phyloP scores from a whole-genome alignment of 2,113 vertebrate species.

The Carlito syrichta region DNA sequence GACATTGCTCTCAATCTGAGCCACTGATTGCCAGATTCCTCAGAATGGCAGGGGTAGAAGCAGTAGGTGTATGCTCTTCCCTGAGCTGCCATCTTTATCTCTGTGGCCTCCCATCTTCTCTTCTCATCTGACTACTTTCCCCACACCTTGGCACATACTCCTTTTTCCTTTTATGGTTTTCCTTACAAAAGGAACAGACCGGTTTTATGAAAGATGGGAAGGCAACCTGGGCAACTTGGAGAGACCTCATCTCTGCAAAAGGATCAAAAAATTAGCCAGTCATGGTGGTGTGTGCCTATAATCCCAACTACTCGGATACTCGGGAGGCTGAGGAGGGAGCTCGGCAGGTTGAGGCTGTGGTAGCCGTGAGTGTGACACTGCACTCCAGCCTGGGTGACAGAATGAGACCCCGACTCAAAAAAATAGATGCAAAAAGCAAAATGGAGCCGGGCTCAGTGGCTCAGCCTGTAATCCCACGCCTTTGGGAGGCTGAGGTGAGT shows the following conservation, averaged over 20 bases:
- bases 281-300: background rate
- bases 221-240: background rate
- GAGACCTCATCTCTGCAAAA: background rate
- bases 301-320: no score
- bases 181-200: background rate
- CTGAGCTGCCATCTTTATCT: fast-evolving
- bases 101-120: background rate
- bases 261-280: background rate
- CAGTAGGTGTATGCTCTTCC: background rate
- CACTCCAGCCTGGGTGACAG: background rate
- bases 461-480: no score
- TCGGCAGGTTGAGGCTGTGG: background rate
- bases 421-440: background rate
- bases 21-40: background rate
- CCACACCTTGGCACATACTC: background rate
- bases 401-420: background rate
- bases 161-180: background rate
- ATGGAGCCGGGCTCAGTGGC: no score
- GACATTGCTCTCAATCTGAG: background rate
- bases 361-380: background rate
- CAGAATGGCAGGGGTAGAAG: background rate
- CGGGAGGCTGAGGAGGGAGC: background rate
- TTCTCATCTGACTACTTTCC: background rate
- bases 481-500: no score
- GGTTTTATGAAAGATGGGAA: background rate